Evolutionary conservation across 2,797 vertebrate species (phyloP).

Genomic region (Nyctalus aviator): DNA sequence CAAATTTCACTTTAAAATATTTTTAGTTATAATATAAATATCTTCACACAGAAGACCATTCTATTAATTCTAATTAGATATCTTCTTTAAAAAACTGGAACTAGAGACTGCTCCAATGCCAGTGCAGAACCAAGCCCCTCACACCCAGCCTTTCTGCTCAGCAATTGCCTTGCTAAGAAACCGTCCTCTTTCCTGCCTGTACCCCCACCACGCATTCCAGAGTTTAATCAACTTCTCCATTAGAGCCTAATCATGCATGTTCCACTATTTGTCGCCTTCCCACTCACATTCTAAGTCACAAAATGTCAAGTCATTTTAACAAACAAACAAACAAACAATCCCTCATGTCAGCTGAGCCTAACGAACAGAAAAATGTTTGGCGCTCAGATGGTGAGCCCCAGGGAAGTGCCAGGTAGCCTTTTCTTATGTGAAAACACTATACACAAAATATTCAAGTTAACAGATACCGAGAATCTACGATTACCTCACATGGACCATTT

Average conservation of each 20-base stretch:
- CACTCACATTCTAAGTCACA: conserved; percentile 42
- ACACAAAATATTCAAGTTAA: not conserved
- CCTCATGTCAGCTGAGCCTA: not conserved
- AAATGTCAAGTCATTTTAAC: conserved; percentile 35
- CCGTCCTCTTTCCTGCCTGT: not conserved
- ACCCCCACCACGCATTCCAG: not conserved
- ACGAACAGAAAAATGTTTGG: not conserved
- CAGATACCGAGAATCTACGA: not conserved
- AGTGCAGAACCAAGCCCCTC: not conserved
- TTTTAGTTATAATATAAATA: not conserved
- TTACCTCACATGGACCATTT: conserved; percentile 29
- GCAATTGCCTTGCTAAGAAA: not conserved
- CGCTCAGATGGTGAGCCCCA: not conserved
- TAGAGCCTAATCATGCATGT: not conserved
- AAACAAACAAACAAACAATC: conserved; percentile 22
- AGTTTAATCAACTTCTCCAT: not conserved
- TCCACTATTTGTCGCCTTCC: conserved; percentile 27
- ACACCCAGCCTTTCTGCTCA: not conserved
- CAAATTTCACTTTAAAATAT: conserved; percentile 10
- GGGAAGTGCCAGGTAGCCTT: not conserved
- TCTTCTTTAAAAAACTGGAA: not conserved
- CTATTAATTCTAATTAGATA: conserved; percentile 45
- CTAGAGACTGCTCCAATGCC: not conserved
- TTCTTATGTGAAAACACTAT: conserved; percentile 27
- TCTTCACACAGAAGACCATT: conserved; percentile 14